Percentiles rank a stretch among this genome's conserved stretches.
These are phyloP conservation scores for Sandelia bainsii DNA, from an alignment of 2,797 vertebrate species.

Conservation along the genomic window DNA sequence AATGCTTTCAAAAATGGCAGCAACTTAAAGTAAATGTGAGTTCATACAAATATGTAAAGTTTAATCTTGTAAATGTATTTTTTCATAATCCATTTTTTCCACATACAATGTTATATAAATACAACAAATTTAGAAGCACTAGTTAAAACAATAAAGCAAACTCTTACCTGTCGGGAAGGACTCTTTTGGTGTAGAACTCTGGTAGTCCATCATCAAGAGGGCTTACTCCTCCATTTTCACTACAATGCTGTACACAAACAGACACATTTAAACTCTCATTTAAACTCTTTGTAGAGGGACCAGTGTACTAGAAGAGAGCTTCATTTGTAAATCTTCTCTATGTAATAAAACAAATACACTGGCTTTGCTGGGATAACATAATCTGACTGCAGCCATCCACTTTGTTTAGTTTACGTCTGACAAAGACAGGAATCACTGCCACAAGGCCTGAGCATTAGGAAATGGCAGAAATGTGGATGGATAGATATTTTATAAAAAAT, in stretches of 20 bases:
- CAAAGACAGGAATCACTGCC: slow-evolving; percentile 38
- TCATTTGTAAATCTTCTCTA: slow-evolving; percentile 61
- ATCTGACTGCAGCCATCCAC: slow-evolving; percentile 54
- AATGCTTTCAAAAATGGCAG: background rate
- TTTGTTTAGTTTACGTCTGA: slow-evolving; percentile 60
- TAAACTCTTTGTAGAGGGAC: slow-evolving; percentile 26
- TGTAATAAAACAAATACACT: slow-evolving; percentile 61
- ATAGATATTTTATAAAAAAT: background rate
- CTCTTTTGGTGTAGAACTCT: slow-evolving; percentile 89
- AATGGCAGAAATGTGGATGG: slow-evolving; percentile 37
- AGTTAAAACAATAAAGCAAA: background rate
- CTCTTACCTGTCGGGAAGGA: slow-evolving; percentile 86
- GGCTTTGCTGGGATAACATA: slow-evolving; percentile 52
- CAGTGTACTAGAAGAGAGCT: slow-evolving; percentile 24
- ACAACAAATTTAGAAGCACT: background rate
- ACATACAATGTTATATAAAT: too few species aligned
- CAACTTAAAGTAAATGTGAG: background rate
- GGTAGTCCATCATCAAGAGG: slow-evolving; percentile 89
- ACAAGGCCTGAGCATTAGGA: slow-evolving; percentile 33
- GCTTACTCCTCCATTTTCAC: slow-evolving; percentile 86
- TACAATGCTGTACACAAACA: slow-evolving; percentile 73
- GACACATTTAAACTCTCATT: slow-evolving; percentile 15
- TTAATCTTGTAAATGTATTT: background rate
- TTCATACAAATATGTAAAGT: background rate
- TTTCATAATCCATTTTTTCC: too few species aligned